Base-by-base conservation (phyloP, 2,113 vertebrate species). In the Vulpes lagopus region DNA sequence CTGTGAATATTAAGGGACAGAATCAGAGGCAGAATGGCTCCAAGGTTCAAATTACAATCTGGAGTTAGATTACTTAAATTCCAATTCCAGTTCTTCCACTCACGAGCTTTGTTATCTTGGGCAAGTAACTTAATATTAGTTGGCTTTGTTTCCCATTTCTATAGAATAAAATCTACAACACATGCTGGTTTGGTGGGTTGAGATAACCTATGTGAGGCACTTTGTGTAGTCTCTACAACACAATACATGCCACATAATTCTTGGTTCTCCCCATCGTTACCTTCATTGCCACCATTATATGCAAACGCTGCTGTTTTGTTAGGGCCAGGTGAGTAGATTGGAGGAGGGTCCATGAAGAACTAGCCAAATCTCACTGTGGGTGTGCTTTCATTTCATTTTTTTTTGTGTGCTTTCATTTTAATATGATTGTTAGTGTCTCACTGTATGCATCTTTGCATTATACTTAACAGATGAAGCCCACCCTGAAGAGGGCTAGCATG, bases 21-120 rank as follows among this genome's bases (percentile, higher is more conserved):
- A 67, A 88, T n/a, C 76, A 67, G 83, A 81, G 69, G 49, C 55
- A 67, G 82, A 71, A 59, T n/a, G 64, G 7, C 65, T 53, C 53
- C 6, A 43, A 60, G 60, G 60, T 86, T 92, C 69, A 93, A 51
- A 94, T 74, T 19, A 49, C 51, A 76, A 15, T 69, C 90, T 87
- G 67, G 49, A 90, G 51, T 93, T 67, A n/a, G 55, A 91, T 15
- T 80, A 62, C 62, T 87, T 22, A 25, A 43, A 15, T n/a, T 92
- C 60, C 64, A 62, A 11, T 69, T 38, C 83, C n/a, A 83, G 11
- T 38, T 95, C 79, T 96, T 93, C 35, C 7, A 59, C 32, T 82
- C 53, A 62, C 30, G 30, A 65, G 60, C 19, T 93, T 85, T 92
- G 79, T 88, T 94, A 78, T 83, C 74, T 87, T 64, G 25, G 80